These are phyloP conservation scores for Hydrolagus affinis DNA, from an alignment of 2,113 vertebrate genomes.

Conservation along the genomic window DNA sequence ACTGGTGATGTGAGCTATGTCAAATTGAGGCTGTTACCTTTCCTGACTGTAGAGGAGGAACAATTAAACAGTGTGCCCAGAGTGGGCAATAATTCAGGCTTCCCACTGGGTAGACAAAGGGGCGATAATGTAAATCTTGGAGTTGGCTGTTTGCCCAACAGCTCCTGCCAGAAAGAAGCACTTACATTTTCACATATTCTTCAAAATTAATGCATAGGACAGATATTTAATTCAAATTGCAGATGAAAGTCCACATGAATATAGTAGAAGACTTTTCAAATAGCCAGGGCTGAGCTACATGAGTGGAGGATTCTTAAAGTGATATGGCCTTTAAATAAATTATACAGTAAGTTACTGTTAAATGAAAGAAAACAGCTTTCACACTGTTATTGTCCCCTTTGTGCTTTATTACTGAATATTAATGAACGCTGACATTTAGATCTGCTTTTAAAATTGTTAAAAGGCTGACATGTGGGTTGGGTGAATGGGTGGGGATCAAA, in stretches of 20 bases:
- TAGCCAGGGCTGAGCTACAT: background rate
- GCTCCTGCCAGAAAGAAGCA: background rate
- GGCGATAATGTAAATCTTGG: background rate
- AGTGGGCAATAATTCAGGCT: background rate
- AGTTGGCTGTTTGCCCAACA: background rate
- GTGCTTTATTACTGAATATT: background rate
- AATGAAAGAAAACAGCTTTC: background rate
- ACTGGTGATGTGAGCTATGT: background rate
- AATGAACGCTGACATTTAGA: background rate
- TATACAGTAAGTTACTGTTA: background rate
- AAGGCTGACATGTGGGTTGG: background rate
- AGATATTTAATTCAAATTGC: slow-evolving; percentile 12
- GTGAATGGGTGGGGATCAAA: background rate
- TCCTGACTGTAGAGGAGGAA: background rate
- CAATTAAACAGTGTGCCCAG: background rate
- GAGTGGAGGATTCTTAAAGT: background rate
- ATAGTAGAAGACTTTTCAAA: background rate
- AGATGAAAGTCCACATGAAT: background rate
- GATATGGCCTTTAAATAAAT: slow-evolving; percentile 6
- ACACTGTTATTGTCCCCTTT: background rate
- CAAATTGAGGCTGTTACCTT: background rate
- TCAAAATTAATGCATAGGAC: background rate
- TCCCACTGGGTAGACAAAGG: background rate
- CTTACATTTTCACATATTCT: background rate
- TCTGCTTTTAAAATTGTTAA: background rate